Evolutionary conservation across 2,888 invertebrate species (phyloP).

Genomic region (Ligdia adustata): DNA sequence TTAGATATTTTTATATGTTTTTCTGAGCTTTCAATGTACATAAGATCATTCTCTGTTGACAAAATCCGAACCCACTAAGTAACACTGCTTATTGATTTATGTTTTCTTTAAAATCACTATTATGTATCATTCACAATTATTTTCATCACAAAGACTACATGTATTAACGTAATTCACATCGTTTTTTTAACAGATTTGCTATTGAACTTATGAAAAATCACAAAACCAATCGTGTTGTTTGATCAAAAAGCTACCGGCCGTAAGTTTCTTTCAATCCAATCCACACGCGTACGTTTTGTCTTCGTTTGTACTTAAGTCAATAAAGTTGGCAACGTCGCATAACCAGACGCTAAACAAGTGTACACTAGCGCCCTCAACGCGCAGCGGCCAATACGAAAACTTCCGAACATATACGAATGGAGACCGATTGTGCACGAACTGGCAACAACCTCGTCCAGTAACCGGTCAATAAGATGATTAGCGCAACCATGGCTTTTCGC

Average conservation of each 20-base stretch:
- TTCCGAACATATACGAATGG: conserved; percentile 67
- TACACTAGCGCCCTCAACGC: conserved; percentile 82
- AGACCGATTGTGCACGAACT: conserved; percentile 74
- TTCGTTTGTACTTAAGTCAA: conserved; percentile 78
- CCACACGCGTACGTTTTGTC: conserved; percentile 83
- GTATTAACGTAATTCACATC: conserved; percentile 55
- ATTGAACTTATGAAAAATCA: conserved; percentile 48
- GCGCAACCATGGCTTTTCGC: conserved; percentile 66
- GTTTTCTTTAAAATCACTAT: conserved; percentile 47
- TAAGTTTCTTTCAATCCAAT: conserved; percentile 61
- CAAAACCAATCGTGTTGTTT: conserved; percentile 56
- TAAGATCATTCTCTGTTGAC: background rate
- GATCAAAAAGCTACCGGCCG: conserved; percentile 76
- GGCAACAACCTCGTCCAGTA: conserved; percentile 78
- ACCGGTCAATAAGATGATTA: conserved; percentile 84
- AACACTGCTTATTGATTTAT: conserved; percentile 37
- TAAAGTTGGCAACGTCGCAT: conserved; percentile 84
- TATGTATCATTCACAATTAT: conserved; percentile 50
- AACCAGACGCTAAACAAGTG: conserved; percentile 82
- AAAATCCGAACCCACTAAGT: conserved; percentile 35
- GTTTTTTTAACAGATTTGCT: conserved; percentile 44
- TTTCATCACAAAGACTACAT: conserved; percentile 72
- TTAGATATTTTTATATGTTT: conserved; percentile 53
- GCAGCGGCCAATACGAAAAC: conserved; percentile 75
- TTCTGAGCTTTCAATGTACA: conserved; percentile 41